Evolutionary conservation across 2,113 vertebrate genomes (phyloP).

Genomic region (Camelus bactrianus): DNA sequence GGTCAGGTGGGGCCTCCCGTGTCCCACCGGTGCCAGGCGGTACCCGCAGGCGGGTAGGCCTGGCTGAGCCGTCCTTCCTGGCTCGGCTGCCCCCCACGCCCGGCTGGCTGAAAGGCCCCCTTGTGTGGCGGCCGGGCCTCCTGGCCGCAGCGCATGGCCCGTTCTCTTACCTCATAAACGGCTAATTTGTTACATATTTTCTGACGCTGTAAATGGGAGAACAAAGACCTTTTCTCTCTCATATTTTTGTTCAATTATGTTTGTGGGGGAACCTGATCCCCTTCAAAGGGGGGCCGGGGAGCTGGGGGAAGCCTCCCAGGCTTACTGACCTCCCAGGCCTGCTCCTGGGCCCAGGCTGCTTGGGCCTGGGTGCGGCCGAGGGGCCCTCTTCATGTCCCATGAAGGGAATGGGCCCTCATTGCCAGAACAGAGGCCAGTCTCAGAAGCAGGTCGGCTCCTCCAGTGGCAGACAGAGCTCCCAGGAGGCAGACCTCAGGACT

Average conservation of each 20-base stretch:
- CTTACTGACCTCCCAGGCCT: conserved; percentile 55
- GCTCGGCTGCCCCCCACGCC: not conserved
- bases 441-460: not conserved
- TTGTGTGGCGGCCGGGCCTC: conserved; percentile 54
- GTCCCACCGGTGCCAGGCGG: not conserved
- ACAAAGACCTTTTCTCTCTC: conserved; percentile 85
- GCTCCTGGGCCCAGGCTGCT: not conserved
- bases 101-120: conserved; percentile 63
- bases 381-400: not conserved
- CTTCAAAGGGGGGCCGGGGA: conserved; percentile 71
- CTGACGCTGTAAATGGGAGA: conserved; percentile 85
- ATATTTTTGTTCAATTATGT: conserved; percentile 84
- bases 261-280: conserved; percentile 84
- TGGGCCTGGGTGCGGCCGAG: not conserved
- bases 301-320: conserved; percentile 53
- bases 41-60: not conserved
- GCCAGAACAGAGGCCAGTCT: not conserved
- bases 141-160: not conserved
- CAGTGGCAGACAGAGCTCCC: not conserved
- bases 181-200: conserved; percentile 86
- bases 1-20: not conserved
- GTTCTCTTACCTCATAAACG: conserved; percentile 84
- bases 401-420: not conserved
- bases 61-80: not conserved
- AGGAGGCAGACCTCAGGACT: not conserved